Evolutionary conservation across 2,888 invertebrate genomes (phyloP), one percentile per base, ranked within the genome.

Genomic region (Lasioglossum marginatum): DNA sequence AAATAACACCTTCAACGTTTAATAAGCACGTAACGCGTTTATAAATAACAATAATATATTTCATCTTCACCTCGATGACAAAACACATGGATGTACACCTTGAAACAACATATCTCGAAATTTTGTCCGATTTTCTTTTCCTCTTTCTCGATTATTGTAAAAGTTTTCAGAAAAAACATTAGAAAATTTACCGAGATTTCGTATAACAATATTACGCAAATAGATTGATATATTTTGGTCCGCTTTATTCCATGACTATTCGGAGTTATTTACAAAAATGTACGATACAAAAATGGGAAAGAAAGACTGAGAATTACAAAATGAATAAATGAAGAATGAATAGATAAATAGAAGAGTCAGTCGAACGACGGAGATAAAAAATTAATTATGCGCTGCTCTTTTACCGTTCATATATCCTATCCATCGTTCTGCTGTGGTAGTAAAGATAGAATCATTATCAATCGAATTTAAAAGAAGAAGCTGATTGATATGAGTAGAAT

Each of bases 401-500:
- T 98, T 98, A n/a, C 99, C 99, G 93, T 97, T 97, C 98, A 99
- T 99, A 93, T 99, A 99, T 2, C 98, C 98, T 92, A 98, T 97
- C 99, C 99, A 99, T 79, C 99, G 95, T 92, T 98, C 97, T 0
- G 99, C 99, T 0, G 98, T 98, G 79, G 97, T 96, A 27, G 97
- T 96, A 87, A 99, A 97, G 81, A 99, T 96, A 0, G 98, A 97
- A 92, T 98, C 98, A 82, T 96, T 96, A 90, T 98, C 98, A 71
- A 99, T 97, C 0, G 98, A 98, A 63, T 97, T 97, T 40, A 99
- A 96, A 81, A 99, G 96, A 88, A 99, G 97, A 88, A 99, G 96
- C 94, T 99, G 99, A 96, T 99, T 99, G 40, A 99, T 98, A 95
- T 99, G 99, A 0, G 99, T 99, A 0, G 99, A 98, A 95, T 99